These are phyloP conservation scores for Stenchaetothrips biformis DNA, from an alignment of 2,888 invertebrate genomes.

Conservation along the genomic window DNA sequence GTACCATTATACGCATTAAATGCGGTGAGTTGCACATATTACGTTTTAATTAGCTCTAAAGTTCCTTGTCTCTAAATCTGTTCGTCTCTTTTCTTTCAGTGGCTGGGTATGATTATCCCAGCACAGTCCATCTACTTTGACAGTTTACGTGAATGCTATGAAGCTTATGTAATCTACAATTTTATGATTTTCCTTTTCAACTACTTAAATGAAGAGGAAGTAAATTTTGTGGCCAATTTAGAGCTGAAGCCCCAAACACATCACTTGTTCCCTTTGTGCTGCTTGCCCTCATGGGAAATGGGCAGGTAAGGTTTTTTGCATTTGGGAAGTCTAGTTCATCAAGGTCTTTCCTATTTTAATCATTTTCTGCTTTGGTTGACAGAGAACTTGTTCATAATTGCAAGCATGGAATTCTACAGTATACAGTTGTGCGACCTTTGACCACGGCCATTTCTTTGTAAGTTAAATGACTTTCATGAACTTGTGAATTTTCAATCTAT, in stretches of 20 bases:
- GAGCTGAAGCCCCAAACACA: slow-evolving; percentile 78
- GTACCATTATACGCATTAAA: slow-evolving; percentile 94
- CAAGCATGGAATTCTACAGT: slow-evolving; percentile 94
- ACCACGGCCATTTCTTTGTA: slow-evolving; percentile 87
- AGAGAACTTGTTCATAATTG: slow-evolving; percentile 89
- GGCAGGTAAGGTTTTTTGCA: slow-evolving; percentile 57
- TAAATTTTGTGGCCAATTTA: slow-evolving; percentile 76
- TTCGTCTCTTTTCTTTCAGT: slow-evolving; percentile 50
- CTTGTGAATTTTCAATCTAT: slow-evolving; percentile 11
- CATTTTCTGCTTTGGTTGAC: slow-evolving; percentile 45
- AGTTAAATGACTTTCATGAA: slow-evolving; percentile 43
- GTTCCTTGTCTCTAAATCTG: slow-evolving; percentile 30
- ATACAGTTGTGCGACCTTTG: slow-evolving; percentile 84
- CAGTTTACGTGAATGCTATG: slow-evolving; percentile 90
- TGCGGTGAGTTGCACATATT: slow-evolving; percentile 61
- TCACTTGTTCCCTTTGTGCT: slow-evolving; percentile 89
- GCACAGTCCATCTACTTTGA: slow-evolving; percentile 87
- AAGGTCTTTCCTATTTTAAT: neutral
- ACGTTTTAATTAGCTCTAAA: slow-evolving; percentile 31
- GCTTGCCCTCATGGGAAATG: slow-evolving; percentile 88
- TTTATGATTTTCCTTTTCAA: slow-evolving; percentile 93
- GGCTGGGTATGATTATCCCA: slow-evolving; percentile 84
- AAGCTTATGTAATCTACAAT: slow-evolving; percentile 96
- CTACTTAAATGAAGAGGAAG: slow-evolving; percentile 74
- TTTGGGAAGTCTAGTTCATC: neutral